Base-by-base conservation (phyloP, 1,140 invertebrate species). In the Drosophila parvula region DNA sequence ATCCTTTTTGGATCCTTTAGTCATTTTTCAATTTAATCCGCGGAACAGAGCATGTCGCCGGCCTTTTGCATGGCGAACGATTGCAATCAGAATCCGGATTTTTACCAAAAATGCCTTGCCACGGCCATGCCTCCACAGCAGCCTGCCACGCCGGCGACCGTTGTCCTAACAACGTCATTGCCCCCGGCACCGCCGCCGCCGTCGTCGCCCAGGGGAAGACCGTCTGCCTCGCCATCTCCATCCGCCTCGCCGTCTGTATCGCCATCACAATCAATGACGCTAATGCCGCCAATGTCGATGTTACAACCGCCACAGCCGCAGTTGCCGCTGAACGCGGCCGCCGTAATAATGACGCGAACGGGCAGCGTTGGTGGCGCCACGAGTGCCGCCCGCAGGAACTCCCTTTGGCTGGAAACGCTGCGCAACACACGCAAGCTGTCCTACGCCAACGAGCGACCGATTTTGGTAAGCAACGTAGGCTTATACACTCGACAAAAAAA, bases 41-140 rank as follows among this genome's bases (percentile, higher is more conserved):
- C 22, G 40, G 30, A 22, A 53, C 48, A 74, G 70, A 86, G 84
- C 79, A 88, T 88, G 83, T 88, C 83, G 79, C 83, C 83, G 47
- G 83, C 83, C 73, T 88, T 75, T 56, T 85, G 81, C 69, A 85
- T 85, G 81, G 81, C 80, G 50, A 85, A 78, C 53, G 78, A 85
- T 75, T 78, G 78, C 60, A 85, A 78, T 32, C 57, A 74, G 74
- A 56, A 59, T 59, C 56, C 60, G 9, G 51, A 55, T 74, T 45
- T 78, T 7, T 74, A 83, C 34, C 69, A 69, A 45, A 78, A 70
- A 78, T 78, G 75, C 48, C 50, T 61, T 11, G 41, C 56, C 41
- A 28, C 50, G 65, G 16, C 45, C 61, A 59, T 43, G 58, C 65
- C 34, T 5, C 68, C 30, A 22, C 40, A 34, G 53, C n/a, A 43